Evolutionary conservation across 2,888 invertebrate genomes (phyloP), one percentile per base, ranked within the genome.

Genomic region (Caenorhabditis sulstoni): DNA sequence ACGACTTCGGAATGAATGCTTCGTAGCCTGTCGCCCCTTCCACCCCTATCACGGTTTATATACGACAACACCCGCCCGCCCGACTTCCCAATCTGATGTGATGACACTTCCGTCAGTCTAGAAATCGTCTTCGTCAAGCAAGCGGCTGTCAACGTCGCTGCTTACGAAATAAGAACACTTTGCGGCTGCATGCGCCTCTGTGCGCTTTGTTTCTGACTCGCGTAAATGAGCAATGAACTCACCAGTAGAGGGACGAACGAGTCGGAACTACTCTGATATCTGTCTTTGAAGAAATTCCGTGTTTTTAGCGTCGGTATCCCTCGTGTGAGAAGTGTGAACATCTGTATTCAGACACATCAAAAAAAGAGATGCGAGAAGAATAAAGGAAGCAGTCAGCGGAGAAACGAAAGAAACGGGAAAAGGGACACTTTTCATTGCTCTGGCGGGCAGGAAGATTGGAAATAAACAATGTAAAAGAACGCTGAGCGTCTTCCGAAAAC

Each of bases 251-350:
- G 22, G 29, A 70, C 76, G 47, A 55, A 64, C 16, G 45, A 52
- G 16, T 77, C 76, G 22, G 58, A 39, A 23, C 53, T 62, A 41
- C 49, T 49, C 18, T 18, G 44, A 50, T 64, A 61, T 20, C 58
- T 62, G n/a, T 29, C 37, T 58, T 64, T 68, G 41, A 59, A 22
- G 47, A 44, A 58, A 14, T 41, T 41, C n/a, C 59, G 61, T 4
- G 64, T 65, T 68, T 70, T 70, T 37, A 70, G 11, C 18, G 76
- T 49, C 41, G 76, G 76, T 61, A 68, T 61, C 53, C 76, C 76
- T 44, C 76, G 76, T 41, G 52, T 77, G 62, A 77, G 76, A 64
- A 77, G 76, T 52, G 76, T 70, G 58, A 68, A 65, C 76, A 77
- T 77, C 70, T 77, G 76, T 29, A 47, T 53, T 23, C 35, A 47